These are phyloP conservation scores for Pristiophorus japonicus DNA, from an alignment of 2,113 vertebrate genomes.

Conservation along the genomic window DNA sequence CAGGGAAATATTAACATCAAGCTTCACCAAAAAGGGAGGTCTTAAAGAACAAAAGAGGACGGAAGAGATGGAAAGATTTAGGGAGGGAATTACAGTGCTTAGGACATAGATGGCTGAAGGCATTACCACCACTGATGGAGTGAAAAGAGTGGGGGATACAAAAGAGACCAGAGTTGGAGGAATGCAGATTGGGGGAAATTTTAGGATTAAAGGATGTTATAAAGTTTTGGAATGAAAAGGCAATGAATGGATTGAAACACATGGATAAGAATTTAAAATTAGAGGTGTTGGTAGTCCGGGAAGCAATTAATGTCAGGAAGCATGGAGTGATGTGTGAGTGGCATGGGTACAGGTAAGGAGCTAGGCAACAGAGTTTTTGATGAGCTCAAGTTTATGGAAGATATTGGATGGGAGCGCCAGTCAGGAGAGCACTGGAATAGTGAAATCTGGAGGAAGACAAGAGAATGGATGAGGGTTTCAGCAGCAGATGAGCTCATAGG, in stretches of 20 bases:
- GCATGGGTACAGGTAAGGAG: not conserved
- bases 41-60: no score
- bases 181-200: not conserved
- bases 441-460: not conserved
- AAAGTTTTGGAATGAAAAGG: no score
- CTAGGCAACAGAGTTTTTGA: not conserved
- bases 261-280: not conserved
- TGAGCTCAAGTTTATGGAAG: not conserved
- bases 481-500: not conserved
- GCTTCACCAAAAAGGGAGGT: no score
- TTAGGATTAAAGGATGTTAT: no score
- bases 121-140: no score
- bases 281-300: not conserved
- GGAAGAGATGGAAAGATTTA: no score
- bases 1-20: no score
- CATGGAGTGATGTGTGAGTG: not conserved
- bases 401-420: not conserved
- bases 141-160: not conserved
- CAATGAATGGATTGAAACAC: not conserved
- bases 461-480: not conserved
- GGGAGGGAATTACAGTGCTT: no score
- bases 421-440: not conserved
- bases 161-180: not conserved
- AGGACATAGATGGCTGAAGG: no score
- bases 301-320: not conserved